Evolutionary conservation across 2,888 invertebrate genomes (phyloP).

Genomic region (Digitonthophagus gazella): DNA sequence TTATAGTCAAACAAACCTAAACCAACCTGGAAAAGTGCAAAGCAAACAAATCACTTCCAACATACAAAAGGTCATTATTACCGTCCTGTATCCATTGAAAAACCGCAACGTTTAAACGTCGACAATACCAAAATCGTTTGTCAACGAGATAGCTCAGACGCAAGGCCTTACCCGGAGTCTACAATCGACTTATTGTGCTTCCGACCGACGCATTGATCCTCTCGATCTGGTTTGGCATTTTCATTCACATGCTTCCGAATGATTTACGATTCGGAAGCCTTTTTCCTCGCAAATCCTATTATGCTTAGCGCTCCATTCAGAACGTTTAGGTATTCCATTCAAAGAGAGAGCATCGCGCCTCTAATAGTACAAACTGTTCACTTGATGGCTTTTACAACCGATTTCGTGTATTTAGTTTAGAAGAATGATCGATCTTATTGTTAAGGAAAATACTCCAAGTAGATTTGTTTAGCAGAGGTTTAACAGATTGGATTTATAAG

Average conservation of each 20-base stretch:
- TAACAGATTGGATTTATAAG: no score
- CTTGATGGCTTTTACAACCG: neutral
- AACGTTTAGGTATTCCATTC: neutral
- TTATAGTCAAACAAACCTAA: neutral
- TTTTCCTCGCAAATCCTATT: neutral
- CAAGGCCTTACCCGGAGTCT: neutral
- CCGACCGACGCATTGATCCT: neutral
- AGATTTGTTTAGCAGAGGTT: no score
- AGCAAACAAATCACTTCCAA: constrained; percentile 4
- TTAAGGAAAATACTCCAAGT: no score
- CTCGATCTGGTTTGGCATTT: neutral
- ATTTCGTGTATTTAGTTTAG: no score
- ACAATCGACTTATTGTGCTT: neutral
- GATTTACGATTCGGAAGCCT: neutral
- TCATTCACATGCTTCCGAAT: neutral
- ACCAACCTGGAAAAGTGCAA: no score
- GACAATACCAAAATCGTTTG: neutral
- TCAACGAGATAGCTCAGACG: constrained; percentile 3
- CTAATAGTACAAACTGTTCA: no score
- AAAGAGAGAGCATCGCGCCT: neutral
- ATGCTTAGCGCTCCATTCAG: neutral
- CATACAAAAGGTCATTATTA: neutral
- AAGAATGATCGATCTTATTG: no score
- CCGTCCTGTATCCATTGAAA: neutral
- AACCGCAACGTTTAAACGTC: constrained; percentile 2